These are phyloP conservation scores for Dendropsophus ebraccatus DNA, from an alignment of 2,113 vertebrate species.

Conservation along the genomic window DNA sequence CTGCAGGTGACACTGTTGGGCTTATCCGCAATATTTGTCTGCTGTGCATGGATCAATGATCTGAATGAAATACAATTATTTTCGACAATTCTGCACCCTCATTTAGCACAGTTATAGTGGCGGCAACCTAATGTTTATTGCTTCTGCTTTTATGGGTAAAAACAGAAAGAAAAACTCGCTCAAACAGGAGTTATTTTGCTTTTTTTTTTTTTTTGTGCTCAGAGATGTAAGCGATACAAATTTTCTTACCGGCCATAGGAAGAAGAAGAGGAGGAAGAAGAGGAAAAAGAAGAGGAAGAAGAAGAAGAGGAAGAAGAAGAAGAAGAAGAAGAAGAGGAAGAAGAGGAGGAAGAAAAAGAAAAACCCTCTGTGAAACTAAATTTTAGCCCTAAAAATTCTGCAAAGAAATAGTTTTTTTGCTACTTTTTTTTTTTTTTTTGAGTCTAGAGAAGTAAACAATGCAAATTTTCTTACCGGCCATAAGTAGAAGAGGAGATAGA, in stretches of 20 bases:
- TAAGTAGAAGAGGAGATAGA: not conserved
- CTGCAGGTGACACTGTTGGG: constrained; percentile 74
- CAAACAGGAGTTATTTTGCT: constrained; percentile 2
- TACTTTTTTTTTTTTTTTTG: too few species aligned
- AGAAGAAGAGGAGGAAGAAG: not conserved
- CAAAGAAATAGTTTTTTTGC: too few species aligned
- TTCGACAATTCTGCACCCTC: constrained; percentile 51
- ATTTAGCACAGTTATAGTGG: constrained; percentile 60
- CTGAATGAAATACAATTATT: constrained; percentile 61
- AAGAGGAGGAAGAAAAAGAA: too few species aligned
- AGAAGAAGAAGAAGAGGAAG: not conserved
- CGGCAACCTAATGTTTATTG: constrained; percentile 54
- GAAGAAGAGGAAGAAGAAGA: not conserved
- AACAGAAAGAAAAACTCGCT: constrained; percentile 60
- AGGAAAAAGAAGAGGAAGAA: too few species aligned
- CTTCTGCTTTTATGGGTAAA: constrained; percentile 57
- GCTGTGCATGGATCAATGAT: constrained; percentile 61
- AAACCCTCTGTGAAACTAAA: too few species aligned
- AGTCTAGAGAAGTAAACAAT: too few species aligned
- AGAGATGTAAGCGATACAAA: not conserved
- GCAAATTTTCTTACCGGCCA: too few species aligned
- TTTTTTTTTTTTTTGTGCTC: not conserved
- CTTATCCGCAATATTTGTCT: constrained; percentile 61
- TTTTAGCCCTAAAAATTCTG: too few species aligned
- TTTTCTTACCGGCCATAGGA: not conserved